Base-by-base conservation (phyloP, 2,113 vertebrate genomes). In the Stigmatopora nigra region DNA sequence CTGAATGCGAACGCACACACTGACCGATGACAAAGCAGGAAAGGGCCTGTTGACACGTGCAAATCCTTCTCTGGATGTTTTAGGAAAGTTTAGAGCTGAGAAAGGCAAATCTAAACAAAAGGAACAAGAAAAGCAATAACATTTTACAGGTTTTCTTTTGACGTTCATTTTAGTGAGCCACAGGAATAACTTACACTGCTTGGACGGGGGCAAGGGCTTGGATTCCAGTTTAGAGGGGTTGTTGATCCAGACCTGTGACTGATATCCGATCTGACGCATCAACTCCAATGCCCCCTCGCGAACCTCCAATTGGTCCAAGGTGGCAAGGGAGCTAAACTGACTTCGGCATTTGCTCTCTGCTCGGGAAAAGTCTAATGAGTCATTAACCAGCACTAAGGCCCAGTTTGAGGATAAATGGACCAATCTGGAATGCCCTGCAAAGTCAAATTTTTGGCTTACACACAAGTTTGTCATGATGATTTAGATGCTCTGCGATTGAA, bases 1-100 rank as follows among this genome's bases (percentile, higher is more conserved):
- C 85, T 95, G 94, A 20, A 94, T 78, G n/a, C 92, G 91, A 46
- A 88, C 82, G 1, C 94, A 95, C 51, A 89, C 90, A 0, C 90
- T 96, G 62, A 94, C 69, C 5, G 90, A 90, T 0, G 84, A 59
- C 74, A 94, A 76, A 0, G 80, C 15, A 0, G 92, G 92, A 73
- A 95, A 92, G 0, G 79, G 76, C 3, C 77, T 51, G 48, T 89
- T 86, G 77, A 94, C 77, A 20, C 85, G 89, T 17, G 89, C 92
- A 0, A 90, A 92, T 25, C 85, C 87, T 0, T 92, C 91, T n/a
- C 82, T 86, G 0, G 90, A 90, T 69, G 90, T 91, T 46, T 84
- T 86, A 6, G 84, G 22, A 31, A 96, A 97, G 38, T 84, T 89
- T 53, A 96, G 77, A 38, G 86, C 83, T 1, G 86, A 70, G 0